Evolutionary conservation across 2,113 vertebrate species (phyloP).

Genomic region (Syrmaticus mikado): DNA sequence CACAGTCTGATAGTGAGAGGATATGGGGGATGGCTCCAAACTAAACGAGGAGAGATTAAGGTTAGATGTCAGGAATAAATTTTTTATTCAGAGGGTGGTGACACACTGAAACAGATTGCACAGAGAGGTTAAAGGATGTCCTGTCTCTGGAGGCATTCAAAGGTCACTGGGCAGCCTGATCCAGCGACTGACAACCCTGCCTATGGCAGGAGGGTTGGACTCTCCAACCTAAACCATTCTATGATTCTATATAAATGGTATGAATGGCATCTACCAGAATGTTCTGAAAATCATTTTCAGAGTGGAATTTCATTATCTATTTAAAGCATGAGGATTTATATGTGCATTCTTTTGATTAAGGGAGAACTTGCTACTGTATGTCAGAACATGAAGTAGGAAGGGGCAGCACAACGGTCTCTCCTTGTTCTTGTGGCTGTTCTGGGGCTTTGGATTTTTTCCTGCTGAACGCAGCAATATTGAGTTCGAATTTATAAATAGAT

Average conservation of each 20-base stretch:
- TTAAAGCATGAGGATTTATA: background rate
- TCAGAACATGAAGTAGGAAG: background rate
- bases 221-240: too few relatives aligned
- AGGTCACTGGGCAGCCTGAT: too few relatives aligned
- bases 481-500: background rate
- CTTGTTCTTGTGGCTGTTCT: background rate
- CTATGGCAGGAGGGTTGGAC: too few relatives aligned
- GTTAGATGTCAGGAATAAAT: too few relatives aligned
- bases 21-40: too few relatives aligned
- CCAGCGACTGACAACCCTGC: too few relatives aligned
- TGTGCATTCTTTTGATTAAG: background rate
- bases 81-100: too few relatives aligned
- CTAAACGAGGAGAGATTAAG: too few relatives aligned
- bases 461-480: background rate
- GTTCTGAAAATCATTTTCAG: constrained; percentile 2
- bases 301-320: background rate
- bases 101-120: too few relatives aligned
- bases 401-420: background rate
- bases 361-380: background rate
- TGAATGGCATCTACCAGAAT: background rate
- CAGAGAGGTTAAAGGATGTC: too few relatives aligned
- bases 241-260: background rate
- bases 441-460: background rate
- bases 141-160: too few relatives aligned
- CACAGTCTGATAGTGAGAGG: too few relatives aligned